Evolutionary conservation across 2,113 vertebrate species (phyloP), one percentile per base, ranked within the genome.

Genomic region (Mixornis gularis): DNA sequence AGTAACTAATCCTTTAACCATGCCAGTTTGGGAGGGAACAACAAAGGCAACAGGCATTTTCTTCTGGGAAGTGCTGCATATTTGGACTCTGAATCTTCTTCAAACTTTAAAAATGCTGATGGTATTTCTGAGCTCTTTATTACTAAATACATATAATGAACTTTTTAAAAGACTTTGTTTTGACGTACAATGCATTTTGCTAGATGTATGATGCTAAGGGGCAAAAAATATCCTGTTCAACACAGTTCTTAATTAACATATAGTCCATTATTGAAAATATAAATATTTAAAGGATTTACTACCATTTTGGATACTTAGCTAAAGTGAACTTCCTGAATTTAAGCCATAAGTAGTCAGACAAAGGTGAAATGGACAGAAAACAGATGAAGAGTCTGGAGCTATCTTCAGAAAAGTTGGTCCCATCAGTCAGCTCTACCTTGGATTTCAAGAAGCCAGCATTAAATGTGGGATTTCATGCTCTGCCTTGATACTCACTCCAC

Each of bases 1-100:
- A 93, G 92, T 79, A 92, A 91, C 91, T 81, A 92, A 87, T 77
- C 71, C 89, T 89, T 87, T 93, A 91, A 43, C 85, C 43, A 62
- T 81, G 90, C 74, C 59, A 70, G 59, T 82, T 70, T 87, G 59
- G 55, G 81, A 92, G 78, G 17, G 56, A 95, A 82, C 59, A 95
- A 92, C 80, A 93, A 95, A 81, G 46, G 55, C 78, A 91, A 38
- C 4, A 73, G 25, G 74, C 82, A 87, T 91, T 94, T 89, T 92
- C 36, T 82, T 94, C 68, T 66, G 52, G 51, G 63, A 93, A 87
- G 8, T 27, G 27, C 32, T 82, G 63, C 66, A 56, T 79, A 85
- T 56, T 93, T 93, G 63, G 58, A 59, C 22, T 18, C 41, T 41
- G 70, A 93, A 85, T 82, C 30, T 72, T 92, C 66, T 59, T 85